Conservation (phyloP, 2,113 vertebrate species). For the Prietella phreatophila region DNA sequence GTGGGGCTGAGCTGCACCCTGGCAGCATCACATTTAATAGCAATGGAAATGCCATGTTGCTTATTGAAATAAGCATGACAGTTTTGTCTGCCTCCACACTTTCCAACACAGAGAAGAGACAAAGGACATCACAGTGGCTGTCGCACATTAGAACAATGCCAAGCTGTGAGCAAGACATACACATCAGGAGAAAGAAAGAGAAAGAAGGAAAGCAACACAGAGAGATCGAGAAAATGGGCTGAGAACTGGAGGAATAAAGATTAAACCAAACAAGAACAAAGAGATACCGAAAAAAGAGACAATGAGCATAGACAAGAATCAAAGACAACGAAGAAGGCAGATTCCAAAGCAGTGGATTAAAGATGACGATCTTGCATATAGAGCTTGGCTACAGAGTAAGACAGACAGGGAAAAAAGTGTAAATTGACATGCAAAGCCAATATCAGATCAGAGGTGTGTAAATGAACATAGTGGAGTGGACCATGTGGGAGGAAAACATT, state of each 20-base stretch:
- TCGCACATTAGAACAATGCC: constrained; percentile 65
- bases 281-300: constrained; percentile 13
- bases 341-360: constrained; percentile 59
- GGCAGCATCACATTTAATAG: constrained; percentile 63
- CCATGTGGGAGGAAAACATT: constrained; percentile 48
- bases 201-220: constrained; percentile 6
- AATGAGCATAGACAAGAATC: constrained; percentile 16
- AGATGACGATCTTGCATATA: constrained; percentile 47
- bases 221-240: constrained; percentile 31
- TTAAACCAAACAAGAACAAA: constrained; percentile 46
- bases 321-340: constrained; percentile 43
- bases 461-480: constrained; percentile 54
- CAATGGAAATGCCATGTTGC: constrained; percentile 68
- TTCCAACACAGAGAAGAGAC: constrained; percentile 61
- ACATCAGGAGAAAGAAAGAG: constrained; percentile 45
- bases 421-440: not conserved
- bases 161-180: constrained; percentile 60
- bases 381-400: constrained; percentile 34
- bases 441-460: constrained; percentile 55
- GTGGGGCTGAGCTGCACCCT: constrained; percentile 40
- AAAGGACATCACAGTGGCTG: constrained; percentile 67
- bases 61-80: constrained; percentile 59
- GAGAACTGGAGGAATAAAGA: constrained; percentile 39
- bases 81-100: constrained; percentile 58
- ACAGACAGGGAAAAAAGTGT: constrained; percentile 28